These are phyloP conservation scores for Lepus europaeus DNA, from an alignment of 2,113 vertebrate genomes.

Conservation along the genomic window DNA sequence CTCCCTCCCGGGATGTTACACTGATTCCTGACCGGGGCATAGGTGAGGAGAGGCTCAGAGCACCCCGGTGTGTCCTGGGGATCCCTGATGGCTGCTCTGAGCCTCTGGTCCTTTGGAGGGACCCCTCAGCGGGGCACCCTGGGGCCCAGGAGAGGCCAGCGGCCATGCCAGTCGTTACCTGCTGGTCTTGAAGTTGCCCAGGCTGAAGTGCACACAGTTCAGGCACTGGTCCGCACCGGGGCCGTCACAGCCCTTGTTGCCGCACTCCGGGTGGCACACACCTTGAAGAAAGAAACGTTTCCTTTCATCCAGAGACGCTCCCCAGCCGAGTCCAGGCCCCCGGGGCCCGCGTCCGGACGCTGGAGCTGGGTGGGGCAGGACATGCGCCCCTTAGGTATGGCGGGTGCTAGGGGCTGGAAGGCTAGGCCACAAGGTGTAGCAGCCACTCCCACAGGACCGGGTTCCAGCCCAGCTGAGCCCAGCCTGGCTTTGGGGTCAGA, in stretches of 20 bases:
- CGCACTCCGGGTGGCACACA: slow-evolving; percentile 92
- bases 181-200: slow-evolving; percentile 90
- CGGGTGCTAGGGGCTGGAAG: rapidly evolving
- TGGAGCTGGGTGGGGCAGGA: background rate
- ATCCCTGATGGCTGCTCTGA: too few relatives aligned
- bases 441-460: rapidly evolving
- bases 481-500: background rate
- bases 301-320: slow-evolving; percentile 58
- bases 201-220: slow-evolving; percentile 95
- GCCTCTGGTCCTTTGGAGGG: too few relatives aligned
- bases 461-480: background rate
- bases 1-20: background rate
- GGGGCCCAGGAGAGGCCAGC: too few relatives aligned
- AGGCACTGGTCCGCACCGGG: slow-evolving; percentile 92
- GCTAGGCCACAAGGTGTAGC: background rate
- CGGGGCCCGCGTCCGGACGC: background rate
- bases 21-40: background rate
- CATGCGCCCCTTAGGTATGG: background rate
- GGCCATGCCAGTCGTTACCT: slow-evolving; percentile 88
- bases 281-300: slow-evolving; percentile 87
- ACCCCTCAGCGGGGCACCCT: too few relatives aligned
- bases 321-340: background rate
- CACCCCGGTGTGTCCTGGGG: rapidly evolving
- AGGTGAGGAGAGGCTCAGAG: background rate
- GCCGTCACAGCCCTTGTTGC: slow-evolving; percentile 94